A percentile compares a stretch with the other conserved stretches of the same genome.
Conservation (phyloP, 2,888 invertebrate genomes). For the Meloe dianella region DNA sequence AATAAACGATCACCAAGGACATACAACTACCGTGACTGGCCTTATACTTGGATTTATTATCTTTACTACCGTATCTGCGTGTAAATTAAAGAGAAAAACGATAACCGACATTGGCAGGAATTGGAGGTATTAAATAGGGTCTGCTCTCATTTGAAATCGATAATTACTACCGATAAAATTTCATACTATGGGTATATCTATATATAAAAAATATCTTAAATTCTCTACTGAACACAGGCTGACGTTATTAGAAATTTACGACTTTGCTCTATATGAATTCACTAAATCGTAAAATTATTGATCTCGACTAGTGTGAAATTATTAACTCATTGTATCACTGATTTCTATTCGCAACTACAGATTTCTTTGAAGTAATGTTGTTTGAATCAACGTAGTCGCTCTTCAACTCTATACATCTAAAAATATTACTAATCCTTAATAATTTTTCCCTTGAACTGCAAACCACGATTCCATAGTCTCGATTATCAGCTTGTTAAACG, state of each 20-base stretch:
- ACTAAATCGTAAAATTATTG: conserved; percentile 55
- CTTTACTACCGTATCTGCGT: conserved; percentile 27
- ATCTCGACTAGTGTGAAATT: conserved; percentile 44
- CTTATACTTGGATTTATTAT: conserved; percentile 33
- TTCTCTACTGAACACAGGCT: conserved; percentile 52
- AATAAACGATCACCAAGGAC: conserved; percentile 32
- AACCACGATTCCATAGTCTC: no score
- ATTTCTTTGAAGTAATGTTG: no score
- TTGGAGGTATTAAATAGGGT: conserved; percentile 10
- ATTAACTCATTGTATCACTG: conserved; percentile 56
- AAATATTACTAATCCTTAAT: no score
- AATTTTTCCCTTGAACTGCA: no score
- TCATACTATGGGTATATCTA: not conserved
- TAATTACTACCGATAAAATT: conserved; percentile 9
- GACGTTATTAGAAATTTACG: conserved; percentile 53
- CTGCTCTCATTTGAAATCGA: conserved; percentile 11
- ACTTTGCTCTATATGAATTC: conserved; percentile 42
- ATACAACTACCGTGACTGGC: conserved; percentile 31
- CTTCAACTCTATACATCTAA: no score
- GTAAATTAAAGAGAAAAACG: conserved; percentile 36
- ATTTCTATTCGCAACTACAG: conserved; percentile 44
- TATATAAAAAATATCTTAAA: conserved; percentile 3
- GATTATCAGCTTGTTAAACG: no score
- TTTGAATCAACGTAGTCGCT: no score
- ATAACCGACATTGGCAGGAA: conserved; percentile 24